These are phyloP conservation scores for Macaria notata DNA, from an alignment of 2,888 invertebrate genomes.

Conservation along the genomic window DNA sequence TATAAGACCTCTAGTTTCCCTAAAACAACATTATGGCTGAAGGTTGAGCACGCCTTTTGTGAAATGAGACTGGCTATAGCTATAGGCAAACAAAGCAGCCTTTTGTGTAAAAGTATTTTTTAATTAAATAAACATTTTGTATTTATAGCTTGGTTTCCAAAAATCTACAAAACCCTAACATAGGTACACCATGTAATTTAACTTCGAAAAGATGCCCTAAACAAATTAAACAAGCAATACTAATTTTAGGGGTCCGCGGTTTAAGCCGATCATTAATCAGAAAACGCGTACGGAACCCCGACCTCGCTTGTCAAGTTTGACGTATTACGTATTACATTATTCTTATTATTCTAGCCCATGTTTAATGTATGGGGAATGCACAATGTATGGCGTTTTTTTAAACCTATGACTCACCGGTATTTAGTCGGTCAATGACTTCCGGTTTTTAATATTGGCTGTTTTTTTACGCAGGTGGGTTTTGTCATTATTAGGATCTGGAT, in stretches of 20 bases:
- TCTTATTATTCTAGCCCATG: slow-evolving; percentile 49
- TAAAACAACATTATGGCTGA: too few species aligned
- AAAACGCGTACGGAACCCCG: slow-evolving; percentile 31
- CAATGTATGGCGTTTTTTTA: slow-evolving; percentile 12
- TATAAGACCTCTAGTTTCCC: too few species aligned
- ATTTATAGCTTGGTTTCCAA: too few species aligned
- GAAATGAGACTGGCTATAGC: too few species aligned
- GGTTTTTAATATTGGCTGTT: background rate
- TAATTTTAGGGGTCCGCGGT: slow-evolving; percentile 56
- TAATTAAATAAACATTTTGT: too few species aligned
- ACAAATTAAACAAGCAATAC: slow-evolving; percentile 60
- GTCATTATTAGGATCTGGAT: too few species aligned
- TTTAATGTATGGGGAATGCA: slow-evolving; percentile 18
- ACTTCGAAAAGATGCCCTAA: slow-evolving; percentile 13
- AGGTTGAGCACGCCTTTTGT: too few species aligned
- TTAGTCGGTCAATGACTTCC: slow-evolving; percentile 7
- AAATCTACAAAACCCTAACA: too few species aligned
- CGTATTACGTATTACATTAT: slow-evolving; percentile 68
- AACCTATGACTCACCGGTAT: slow-evolving; percentile 9
- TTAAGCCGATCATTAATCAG: slow-evolving; percentile 68
- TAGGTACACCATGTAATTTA: too few species aligned
- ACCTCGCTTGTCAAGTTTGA: slow-evolving; percentile 54
- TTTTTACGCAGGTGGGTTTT: background rate
- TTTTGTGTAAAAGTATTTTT: too few species aligned
- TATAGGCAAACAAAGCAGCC: too few species aligned